Evolutionary conservation across 2,113 vertebrate genomes (phyloP).

Genomic region (Macroglossus sobrinus): DNA sequence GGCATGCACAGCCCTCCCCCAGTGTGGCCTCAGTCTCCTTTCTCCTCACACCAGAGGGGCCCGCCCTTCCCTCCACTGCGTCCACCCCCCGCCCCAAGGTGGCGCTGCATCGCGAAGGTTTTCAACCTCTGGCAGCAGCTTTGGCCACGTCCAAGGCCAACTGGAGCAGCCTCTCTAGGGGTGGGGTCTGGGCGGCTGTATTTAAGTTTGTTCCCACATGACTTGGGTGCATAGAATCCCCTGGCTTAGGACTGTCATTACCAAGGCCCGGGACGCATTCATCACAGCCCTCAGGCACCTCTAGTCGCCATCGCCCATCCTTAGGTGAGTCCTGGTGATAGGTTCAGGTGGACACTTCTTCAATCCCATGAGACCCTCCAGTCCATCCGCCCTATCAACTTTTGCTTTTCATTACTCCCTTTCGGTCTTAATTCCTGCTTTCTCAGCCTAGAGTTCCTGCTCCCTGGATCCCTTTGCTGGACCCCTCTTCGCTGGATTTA

Average conservation of each 20-base stretch:
- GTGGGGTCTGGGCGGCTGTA: rapidly evolving
- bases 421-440: too few relatives aligned
- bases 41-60: neutral
- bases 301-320: too few relatives aligned
- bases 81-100: neutral
- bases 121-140: neutral
- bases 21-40: neutral
- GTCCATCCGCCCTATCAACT: neutral
- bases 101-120: rapidly evolving
- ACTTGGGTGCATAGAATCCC: neutral
- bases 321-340: neutral
- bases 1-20: neutral
- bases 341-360: neutral
- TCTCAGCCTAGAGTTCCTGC: too few relatives aligned
- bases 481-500: neutral
- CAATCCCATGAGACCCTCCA: neutral
- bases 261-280: too few relatives aligned
- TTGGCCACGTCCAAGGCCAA: neutral
- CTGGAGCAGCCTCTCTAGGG: neutral
- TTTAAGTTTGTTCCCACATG: neutral
- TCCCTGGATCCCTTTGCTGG: neutral
- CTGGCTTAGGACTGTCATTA: neutral
- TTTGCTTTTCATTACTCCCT: too few relatives aligned
- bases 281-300: neutral
- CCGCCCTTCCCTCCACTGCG: neutral